Evolutionary conservation across 1,140 invertebrate genomes (phyloP), one percentile per base, ranked within the genome.

Genomic region (Listronotus bonariensis): DNA sequence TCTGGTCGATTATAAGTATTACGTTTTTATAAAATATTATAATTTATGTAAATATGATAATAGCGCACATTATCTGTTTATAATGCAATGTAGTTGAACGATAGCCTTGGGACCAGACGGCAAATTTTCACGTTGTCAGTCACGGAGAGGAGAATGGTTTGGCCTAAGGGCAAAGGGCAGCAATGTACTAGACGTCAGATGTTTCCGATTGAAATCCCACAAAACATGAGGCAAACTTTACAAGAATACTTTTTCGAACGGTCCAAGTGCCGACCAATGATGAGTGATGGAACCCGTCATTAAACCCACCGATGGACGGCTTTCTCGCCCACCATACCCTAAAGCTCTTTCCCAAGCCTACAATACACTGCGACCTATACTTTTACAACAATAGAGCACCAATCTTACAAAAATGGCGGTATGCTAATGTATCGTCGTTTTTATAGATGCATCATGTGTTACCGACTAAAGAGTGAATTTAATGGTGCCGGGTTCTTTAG

Each of bases 231-330:
- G 46, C 61, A 55, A 60, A 56, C 63, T 62, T 56, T 46, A 15
- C 6, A n/a, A 55, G 66, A 67, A 72, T 72, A 66, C 61, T 70
- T 68, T 72, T 72, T 70, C 66, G 63, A 68, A 62, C 64, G 55
- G 54, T 49, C 58, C 57, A 49, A 49, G 59, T 60, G 59, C 56
- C 68, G 67, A 65, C 72, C 66, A 74, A 70, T 74, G 64, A 65
- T 72, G 72, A 74, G 63, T 74, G 72, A 74, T 70, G 72, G 63
- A 68, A 66, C 70, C 72, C 67, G 65, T 72, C 70, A 74, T 74
- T 74, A 74, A 57, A 48, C 32, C 45, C 31, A 45, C 43, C 57
- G 67, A 68, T 71, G 58, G 67, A 69, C 60, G 56, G 56, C 52
- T 17, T 52, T 56, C 57, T 71, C 61, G 58, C 64, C 59, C 46